Base-by-base conservation (phyloP, 2,113 vertebrate species). In the Phylloscopus trochiloides region DNA sequence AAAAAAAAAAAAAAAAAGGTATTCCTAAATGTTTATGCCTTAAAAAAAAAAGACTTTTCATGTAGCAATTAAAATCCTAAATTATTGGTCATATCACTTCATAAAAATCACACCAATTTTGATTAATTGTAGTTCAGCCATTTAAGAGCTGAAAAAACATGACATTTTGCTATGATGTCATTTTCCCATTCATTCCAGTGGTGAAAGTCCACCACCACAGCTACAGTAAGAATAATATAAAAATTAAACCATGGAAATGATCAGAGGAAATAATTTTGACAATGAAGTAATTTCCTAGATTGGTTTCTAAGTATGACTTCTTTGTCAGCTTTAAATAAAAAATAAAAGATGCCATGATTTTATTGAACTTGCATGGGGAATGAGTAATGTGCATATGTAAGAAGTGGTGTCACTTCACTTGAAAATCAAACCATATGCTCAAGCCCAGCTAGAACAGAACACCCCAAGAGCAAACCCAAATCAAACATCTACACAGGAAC, bases 221-320 rank as follows among this genome's bases (percentile, higher is more conserved):
- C 85, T 91, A 81, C 36, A 96, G 94, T 92, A 95, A 95, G 92
- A 95, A 96, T 94, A 97, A 95, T 94, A 96, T 75, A 94, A 94
- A 76, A 96, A 96, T 95, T 95, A 95, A 97, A 96, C 63, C 63
- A 45, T 95, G 94, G 90, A 92, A 96, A 83, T 86, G 87, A 96
- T 96, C 94, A 97, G 95, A 97, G 95, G 87, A 97, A 97, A 96
- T 95, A 92, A 96, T 96, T 94, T 78, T 92, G 94, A 96, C 96
- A 97, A 97, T 97, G 96, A 97, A 97, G 94, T 96, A 97, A 97
- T 96, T 97, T 97, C 95, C 96, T 95, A 95, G 85, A 93, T 95
- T 95, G 91, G 88, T 87, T 97, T 90, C 96, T 96, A 91, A 96
- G 89, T 93, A 80, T 77, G 90, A 95, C 82, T 92, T 96, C 94